Evolutionary conservation across 1,140 invertebrate genomes (phyloP).

Genomic region (Lepeophtheirus salmonis): DNA sequence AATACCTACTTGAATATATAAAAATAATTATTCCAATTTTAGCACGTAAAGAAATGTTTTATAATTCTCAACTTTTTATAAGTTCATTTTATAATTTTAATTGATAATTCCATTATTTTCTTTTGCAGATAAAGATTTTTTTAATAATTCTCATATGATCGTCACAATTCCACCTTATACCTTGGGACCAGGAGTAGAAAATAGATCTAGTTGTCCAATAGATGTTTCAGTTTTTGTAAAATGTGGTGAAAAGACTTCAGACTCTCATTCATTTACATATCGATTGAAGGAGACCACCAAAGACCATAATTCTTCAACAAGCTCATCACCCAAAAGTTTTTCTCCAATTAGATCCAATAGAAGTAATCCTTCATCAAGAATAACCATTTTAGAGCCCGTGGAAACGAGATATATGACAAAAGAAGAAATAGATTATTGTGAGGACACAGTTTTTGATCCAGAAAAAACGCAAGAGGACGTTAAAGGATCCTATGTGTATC

Average conservation of each 20-base stretch:
- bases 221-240: slow-evolving; percentile 49
- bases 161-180: slow-evolving; percentile 67
- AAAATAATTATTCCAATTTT: too few relatives aligned
- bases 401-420: background rate
- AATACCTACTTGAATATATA: too few relatives aligned
- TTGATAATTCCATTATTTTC: slow-evolving; percentile 19
- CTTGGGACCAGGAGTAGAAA: slow-evolving; percentile 24
- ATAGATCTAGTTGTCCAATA: slow-evolving; percentile 43
- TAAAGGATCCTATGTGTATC: background rate
- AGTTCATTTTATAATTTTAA: slow-evolving; percentile 13
- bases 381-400: background rate
- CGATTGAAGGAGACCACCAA: slow-evolving; percentile 26
- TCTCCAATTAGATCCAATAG: background rate
- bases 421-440: background rate
- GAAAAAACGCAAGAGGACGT: background rate
- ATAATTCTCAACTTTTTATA: slow-evolving; percentile 1
- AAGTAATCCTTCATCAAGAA: background rate
- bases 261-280: slow-evolving; percentile 66
- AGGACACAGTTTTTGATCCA: background rate
- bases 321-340: background rate
- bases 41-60: background rate
- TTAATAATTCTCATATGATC: slow-evolving; percentile 45
- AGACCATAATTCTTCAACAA: slow-evolving; percentile 17
- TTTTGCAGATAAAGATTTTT: slow-evolving; percentile 39
- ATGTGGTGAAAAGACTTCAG: slow-evolving; percentile 68